These are phyloP conservation scores for Cephalopterus ornatus DNA, from an alignment of 2,113 vertebrate genomes.

Conservation along the genomic window DNA sequence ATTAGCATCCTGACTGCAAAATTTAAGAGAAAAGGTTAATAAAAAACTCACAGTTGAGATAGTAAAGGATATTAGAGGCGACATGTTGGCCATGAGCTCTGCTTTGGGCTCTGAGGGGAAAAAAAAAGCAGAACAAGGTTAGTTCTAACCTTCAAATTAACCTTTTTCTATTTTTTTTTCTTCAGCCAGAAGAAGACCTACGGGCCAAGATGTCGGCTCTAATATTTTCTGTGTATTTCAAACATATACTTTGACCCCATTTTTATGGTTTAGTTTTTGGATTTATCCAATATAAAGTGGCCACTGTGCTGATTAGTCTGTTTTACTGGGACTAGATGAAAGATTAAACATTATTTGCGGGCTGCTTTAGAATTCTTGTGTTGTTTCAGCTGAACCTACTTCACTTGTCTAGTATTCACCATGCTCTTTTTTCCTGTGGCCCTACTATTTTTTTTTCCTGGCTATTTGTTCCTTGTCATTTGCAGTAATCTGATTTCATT, in stretches of 20 bases:
- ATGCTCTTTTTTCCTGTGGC: background rate
- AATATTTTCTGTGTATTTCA: conserved; percentile 45
- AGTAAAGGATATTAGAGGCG: conserved; percentile 43
- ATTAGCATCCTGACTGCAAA: background rate
- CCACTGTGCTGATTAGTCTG: background rate
- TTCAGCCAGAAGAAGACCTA: conserved; percentile 36
- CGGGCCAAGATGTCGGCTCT: conserved; percentile 43
- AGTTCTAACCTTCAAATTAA: conserved; percentile 70
- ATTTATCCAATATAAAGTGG: background rate
- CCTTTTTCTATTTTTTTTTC: conserved; percentile 63
- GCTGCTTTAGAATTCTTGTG: background rate
- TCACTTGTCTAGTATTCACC: background rate
- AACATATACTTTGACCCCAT: background rate
- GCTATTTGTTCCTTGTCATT: conserved; percentile 50
- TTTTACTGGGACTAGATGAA: background rate
- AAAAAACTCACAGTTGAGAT: background rate
- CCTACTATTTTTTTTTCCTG: background rate
- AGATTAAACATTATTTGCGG: background rate
- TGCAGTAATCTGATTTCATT: conserved; percentile 64
- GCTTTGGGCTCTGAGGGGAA: conserved; percentile 4
- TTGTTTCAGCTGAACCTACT: background rate
- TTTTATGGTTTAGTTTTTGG: background rate
- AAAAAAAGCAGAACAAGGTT: conserved; percentile 51
- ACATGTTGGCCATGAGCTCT: conserved; percentile 46
- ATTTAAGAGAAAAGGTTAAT: conserved; percentile 39